phyloP scores from a whole-genome alignment of 2,888 invertebrate species.

The Andrena hattorfiana region DNA sequence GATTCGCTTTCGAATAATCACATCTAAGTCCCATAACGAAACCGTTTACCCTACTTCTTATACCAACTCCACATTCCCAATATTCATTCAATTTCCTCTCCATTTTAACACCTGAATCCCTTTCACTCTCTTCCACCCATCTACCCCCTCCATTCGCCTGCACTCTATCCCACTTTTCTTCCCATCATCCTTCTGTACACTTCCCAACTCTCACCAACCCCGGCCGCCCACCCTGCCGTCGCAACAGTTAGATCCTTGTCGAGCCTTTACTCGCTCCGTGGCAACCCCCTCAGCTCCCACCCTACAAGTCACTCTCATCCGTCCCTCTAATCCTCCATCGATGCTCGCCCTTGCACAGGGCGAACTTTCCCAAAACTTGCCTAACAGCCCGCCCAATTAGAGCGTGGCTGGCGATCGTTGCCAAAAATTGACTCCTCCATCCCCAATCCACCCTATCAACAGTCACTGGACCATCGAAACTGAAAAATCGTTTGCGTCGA shows the following conservation, averaged over 20 bases:
- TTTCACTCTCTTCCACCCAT: no score
- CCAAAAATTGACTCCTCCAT: conserved; percentile 18
- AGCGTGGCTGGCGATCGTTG: conserved; percentile 26
- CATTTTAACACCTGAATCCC: no score
- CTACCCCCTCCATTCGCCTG: neutral
- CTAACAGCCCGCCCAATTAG: conserved; percentile 48
- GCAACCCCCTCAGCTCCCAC: conserved; percentile 16
- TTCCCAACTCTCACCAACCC: conserved; percentile 22
- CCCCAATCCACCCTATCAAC: neutral
- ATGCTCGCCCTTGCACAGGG: neutral
- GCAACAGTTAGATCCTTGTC: conserved; percentile 41
- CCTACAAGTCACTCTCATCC: conserved; percentile 14
- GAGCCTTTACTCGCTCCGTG: conserved; percentile 6
- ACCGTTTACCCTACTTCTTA: no score
- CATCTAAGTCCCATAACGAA: no score
- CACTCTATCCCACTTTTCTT: neutral
- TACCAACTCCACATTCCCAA: no score
- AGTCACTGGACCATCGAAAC: neutral
- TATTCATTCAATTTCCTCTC: no score
- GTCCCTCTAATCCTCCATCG: neutral
- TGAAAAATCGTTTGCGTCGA: conserved; percentile 32
- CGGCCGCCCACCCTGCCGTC: neutral
- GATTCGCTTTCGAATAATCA: no score
- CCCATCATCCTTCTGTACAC: neutral
- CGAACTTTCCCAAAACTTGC: conserved; percentile 21